Evolutionary conservation across 2,888 invertebrate species (phyloP), one percentile per base, ranked within the genome.

Genomic region (Leucoptera coffeella): DNA sequence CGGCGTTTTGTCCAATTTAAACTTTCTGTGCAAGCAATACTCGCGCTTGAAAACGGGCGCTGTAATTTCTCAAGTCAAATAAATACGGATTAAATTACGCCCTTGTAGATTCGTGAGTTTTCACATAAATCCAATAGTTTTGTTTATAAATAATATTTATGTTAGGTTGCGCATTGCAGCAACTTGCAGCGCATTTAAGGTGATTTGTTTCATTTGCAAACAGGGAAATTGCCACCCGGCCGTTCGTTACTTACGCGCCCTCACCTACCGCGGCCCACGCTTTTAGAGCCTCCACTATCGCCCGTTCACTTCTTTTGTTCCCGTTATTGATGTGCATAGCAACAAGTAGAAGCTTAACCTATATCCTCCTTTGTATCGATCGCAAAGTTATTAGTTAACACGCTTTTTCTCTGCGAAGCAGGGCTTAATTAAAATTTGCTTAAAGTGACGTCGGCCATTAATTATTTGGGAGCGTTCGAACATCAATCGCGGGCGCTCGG

Each of bases 391-490:
- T n/a, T n/a, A n/a, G n/a, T n/a, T n/a, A n/a, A n/a, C n/a, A n/a
- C n/a, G n/a, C 9, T 17, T 17, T 17, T 17, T 7, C 22, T 22
- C 21, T 27, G 15, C 20, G 14, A 5, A 14, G 22, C 21, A 19
- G 21, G 26, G 14, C 43, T 49, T 54, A 56, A 58, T 59, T 58
- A 56, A 57, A 58, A 56, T 56, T 55, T 50, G 47, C 50, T 41
- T 47, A 44, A 43, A 43, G 43, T 49, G 51, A 49, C 45, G 45
- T 41, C 38, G 36, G 37, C 50, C 57, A 57, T 64, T 65, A 55
- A 62, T 60, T 59, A 65, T 58, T 54, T 42, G 45, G 50, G 48
- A 45, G 50, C 53, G 58, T 57, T 55, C 48, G 54, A 57, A 50
- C 56, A 47, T 55, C 55, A 52, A 51, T 50, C 45, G 43, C 43